A percentile compares a stretch with the other conserved stretches of the same genome.
phyloP scores from a whole-genome alignment of 2,797 vertebrate species.

The Cyprinella venusta region DNA sequence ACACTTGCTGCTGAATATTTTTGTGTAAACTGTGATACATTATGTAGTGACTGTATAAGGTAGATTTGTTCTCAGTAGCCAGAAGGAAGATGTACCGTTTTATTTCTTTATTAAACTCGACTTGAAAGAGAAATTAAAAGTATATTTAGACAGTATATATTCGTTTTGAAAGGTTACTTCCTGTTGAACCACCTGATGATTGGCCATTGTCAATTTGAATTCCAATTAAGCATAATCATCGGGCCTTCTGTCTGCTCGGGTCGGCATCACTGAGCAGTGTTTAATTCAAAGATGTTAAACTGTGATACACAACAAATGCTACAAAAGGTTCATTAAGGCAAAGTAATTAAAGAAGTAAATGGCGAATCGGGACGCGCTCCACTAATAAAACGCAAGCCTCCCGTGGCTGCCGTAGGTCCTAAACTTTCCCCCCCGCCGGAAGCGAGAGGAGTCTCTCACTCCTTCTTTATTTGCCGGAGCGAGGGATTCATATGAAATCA shows the following conservation, averaged over 20 bases:
- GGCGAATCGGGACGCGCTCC: constrained; percentile 52
- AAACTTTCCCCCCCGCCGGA: constrained; percentile 65
- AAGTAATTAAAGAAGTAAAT: constrained; percentile 69
- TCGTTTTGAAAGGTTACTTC: constrained; percentile 38
- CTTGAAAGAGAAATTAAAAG: constrained; percentile 1
- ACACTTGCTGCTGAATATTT: background rate
- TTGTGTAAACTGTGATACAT: background rate
- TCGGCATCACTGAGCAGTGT: constrained; percentile 62
- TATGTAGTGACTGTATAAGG: background rate
- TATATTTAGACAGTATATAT: background rate
- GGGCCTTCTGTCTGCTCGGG: constrained; percentile 22
- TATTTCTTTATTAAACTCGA: background rate
- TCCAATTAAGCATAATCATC: constrained; percentile 60
- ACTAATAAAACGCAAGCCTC: constrained; percentile 65
- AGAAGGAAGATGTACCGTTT: background rate
- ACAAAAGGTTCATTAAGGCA: constrained; percentile 71
- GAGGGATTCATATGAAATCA: constrained; percentile 73
- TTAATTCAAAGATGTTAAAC: constrained; percentile 67
- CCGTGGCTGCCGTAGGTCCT: constrained; percentile 61
- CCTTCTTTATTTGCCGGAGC: constrained; percentile 53
- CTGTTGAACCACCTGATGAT: constrained; percentile 39
- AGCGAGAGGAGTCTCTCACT: constrained; percentile 54
- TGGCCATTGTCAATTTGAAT: constrained; percentile 57
- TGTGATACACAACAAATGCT: constrained; percentile 61
- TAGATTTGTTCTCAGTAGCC: background rate